phyloP scores from a whole-genome alignment of 2,888 invertebrate genomes.

The Anthophora plumipes region DNA sequence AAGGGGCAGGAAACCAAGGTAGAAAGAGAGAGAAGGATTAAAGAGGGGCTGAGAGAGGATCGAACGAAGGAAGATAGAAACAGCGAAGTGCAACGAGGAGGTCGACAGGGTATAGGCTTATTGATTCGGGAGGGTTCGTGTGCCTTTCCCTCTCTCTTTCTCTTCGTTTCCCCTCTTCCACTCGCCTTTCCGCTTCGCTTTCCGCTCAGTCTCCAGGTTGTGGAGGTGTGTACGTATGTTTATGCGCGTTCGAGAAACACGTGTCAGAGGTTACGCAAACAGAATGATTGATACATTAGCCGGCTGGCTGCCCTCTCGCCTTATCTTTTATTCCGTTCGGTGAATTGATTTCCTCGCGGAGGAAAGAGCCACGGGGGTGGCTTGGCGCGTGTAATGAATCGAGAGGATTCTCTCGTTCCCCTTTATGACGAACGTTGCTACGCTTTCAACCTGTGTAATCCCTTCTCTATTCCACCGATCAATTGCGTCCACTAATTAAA shows the following conservation, averaged over 20 bases:
- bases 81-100: conserved; percentile 45
- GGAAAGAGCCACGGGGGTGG: conserved; percentile 42
- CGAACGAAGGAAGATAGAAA: conserved; percentile 50
- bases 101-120: conserved; percentile 69
- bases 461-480: conserved; percentile 28
- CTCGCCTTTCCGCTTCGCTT: conserved; percentile 4
- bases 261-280: conserved; percentile 82
- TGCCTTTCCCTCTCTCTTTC: conserved; percentile 36
- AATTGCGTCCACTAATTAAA: conserved; percentile 18
- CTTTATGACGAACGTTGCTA: conserved; percentile 47
- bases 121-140: conserved; percentile 70
- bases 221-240: conserved; percentile 34
- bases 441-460: neutral
- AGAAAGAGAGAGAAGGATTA: conserved; percentile 13
- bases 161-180: neutral
- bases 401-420: conserved; percentile 61
- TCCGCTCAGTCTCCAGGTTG: conserved; percentile 5
- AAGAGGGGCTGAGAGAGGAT: conserved; percentile 67
- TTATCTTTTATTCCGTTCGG: conserved; percentile 76
- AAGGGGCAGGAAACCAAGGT: conserved; percentile 19
- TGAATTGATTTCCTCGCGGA: conserved; percentile 71
- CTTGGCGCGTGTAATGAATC: conserved; percentile 69
- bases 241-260: conserved; percentile 68
- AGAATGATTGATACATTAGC: conserved; percentile 83
- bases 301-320: conserved; percentile 69